Base-by-base conservation (phyloP, 2,113 vertebrate species). In the Leptodactylus fuscus region DNA sequence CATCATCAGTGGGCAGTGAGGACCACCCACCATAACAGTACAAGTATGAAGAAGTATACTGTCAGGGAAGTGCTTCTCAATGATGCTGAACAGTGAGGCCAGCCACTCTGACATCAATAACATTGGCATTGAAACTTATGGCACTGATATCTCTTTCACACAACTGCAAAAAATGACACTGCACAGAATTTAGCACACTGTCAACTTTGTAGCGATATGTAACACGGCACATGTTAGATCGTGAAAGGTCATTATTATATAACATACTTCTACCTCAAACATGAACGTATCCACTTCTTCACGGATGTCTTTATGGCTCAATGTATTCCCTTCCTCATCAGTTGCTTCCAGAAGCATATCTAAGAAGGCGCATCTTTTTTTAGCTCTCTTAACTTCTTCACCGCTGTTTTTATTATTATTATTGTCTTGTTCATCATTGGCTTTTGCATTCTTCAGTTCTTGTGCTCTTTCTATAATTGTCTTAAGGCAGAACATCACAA, bases 211-310 rank as follows among this genome's bases (percentile, higher is more conserved):
- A n/a, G n/a, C n/a, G n/a, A n/a, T n/a, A n/a, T n/a, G n/a, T n/a
- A n/a, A n/a, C n/a, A n/a, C n/a, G n/a, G n/a, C n/a, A n/a, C n/a
- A n/a, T n/a, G n/a, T n/a, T n/a, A n/a, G n/a, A n/a, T n/a, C n/a
- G n/a, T n/a, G n/a, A n/a, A n/a, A n/a, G n/a, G n/a, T n/a, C n/a
- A 13, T 51, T 22, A 53, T 5, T 32, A 20, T 8, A 32, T 55
- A 55, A 34, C 13, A 27, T 11, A 5, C n/a, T 55, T 36, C 34
- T 58, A 99, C 98, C 96, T 94, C 92, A 91, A 99, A 99, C 97
- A 99, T 99, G 78, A 99, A 98, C 1, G 97, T 99, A 92, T 98
- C 96, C 32, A 98, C 97, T 91, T 99, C 97, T 62, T 99, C 97
- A 88, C 95, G 95, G 87, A 99, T 95, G 49, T 97, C 96, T 53